Conservation (phyloP, 2,888 invertebrate species). For the Oegoconia quadripuncta region DNA sequence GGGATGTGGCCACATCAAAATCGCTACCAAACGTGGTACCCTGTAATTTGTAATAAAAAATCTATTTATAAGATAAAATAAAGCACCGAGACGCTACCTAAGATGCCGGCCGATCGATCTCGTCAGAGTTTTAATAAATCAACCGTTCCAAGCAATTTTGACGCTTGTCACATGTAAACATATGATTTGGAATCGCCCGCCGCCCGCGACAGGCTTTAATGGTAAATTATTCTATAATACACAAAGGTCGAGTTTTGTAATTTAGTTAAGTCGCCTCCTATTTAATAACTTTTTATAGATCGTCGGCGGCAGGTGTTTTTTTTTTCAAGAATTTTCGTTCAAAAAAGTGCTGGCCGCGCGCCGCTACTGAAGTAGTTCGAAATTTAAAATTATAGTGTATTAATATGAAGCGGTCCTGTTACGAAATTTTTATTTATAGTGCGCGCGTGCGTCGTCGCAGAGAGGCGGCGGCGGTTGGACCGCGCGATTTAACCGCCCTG, state of each 20-base stretch:
- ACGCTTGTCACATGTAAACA: conserved; percentile 62
- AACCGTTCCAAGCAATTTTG: conserved; percentile 57
- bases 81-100: conserved; percentile 74
- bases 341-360: conserved; percentile 43
- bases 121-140: conserved; percentile 67
- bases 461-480: conserved; percentile 16
- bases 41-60: conserved; percentile 79
- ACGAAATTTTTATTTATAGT: conserved; percentile 62
- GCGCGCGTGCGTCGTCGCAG: conserved; percentile 48
- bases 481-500: conserved; percentile 15
- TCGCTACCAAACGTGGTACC: conserved; percentile 77
- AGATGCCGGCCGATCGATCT: conserved; percentile 71
- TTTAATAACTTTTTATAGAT: conserved; percentile 70
- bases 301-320: conserved; percentile 65
- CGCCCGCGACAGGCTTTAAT: conserved; percentile 35
- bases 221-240: conserved; percentile 73
- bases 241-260: conserved; percentile 74
- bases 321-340: conserved; percentile 46
- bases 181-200: conserved; percentile 62
- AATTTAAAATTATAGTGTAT: conserved; percentile 73
- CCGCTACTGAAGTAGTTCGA: conserved; percentile 76
- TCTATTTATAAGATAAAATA: conserved; percentile 78
- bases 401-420: conserved; percentile 60
- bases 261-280: conserved; percentile 77
- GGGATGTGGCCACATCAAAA: conserved; percentile 55